Evolutionary conservation across 2,797 vertebrate species (phyloP).

Genomic region (Tauraco hartlaubi): DNA sequence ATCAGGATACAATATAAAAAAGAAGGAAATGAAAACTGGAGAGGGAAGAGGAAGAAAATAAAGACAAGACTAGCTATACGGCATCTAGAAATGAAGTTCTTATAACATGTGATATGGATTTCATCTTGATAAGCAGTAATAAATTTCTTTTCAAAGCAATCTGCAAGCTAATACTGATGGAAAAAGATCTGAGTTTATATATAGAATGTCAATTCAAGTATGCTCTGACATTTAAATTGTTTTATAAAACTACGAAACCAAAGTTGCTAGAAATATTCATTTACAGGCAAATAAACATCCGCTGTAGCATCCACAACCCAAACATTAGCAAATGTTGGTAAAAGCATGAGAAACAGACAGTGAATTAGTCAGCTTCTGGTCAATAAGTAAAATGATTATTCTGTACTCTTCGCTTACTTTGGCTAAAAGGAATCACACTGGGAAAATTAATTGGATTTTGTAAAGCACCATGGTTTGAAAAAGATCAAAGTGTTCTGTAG

Average conservation of each 20-base stretch:
- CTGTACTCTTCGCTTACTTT: not conserved
- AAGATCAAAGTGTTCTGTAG: slow-evolving; percentile 13
- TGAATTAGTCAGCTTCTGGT: not conserved
- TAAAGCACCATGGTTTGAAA: slow-evolving; percentile 12
- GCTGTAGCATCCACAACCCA: not conserved
- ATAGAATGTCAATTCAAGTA: not conserved
- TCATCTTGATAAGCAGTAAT: not conserved
- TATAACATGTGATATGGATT: not conserved
- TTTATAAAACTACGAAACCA: not conserved
- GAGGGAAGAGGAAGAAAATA: not conserved
- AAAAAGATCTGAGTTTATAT: not conserved
- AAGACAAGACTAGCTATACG: not conserved
- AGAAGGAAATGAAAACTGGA: slow-evolving; percentile 6
- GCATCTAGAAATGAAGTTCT: not conserved
- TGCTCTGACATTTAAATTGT: not conserved
- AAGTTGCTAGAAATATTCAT: not conserved
- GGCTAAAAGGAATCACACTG: slow-evolving; percentile 33
- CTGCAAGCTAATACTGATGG: not conserved
- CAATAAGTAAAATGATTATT: not conserved
- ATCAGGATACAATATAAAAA: not conserved
- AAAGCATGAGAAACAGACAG: slow-evolving; percentile 4
- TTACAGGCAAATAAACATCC: not conserved
- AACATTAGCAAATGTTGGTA: not conserved
- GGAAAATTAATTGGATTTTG: slow-evolving; percentile 49
- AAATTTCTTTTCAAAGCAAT: slow-evolving; percentile 6